Base-by-base conservation (phyloP, 1,140 invertebrate genomes). In the Antheraea pernyi region DNA sequence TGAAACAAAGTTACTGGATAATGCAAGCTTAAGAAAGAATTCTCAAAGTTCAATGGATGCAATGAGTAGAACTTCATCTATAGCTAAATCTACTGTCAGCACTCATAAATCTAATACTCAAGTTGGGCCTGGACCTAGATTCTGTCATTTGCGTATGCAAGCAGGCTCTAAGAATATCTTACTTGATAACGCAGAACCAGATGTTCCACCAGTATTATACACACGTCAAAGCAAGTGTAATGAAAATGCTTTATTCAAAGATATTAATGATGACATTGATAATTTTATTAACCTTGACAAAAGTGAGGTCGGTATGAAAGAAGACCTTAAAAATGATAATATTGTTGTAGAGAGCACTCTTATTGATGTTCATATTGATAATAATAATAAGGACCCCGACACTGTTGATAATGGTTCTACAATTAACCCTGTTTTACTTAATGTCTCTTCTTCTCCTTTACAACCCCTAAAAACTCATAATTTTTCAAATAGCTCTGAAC, bases 161-260 rank as follows among this genome's bases (percentile, higher is more conserved):
- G 94, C 94, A 2, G 95, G 95, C 0, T 96, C 96, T 7, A 96
- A 95, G 79, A 97, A 97, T 82, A 96, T 97, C 76, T 85, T 97
- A 1, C 83, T 97, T 10, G 96, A 97, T 83, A 97, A 96, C 79
- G 95, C 95, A 19, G 95, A 95, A 66, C 94, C 95, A 42, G 95
- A 94, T 77, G 93, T 94, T 18, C 93, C 94, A 7, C 95, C 95
- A 0, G 94, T 96, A 16, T 90, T 96, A 59, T 96, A 96, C 75
- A 95, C 94, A 62, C 88, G 94, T n/a, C 93, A 93, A 76, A 86
- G 89, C 68, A 93, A 90, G 76, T 91, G 86, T 65, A 88, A 90
- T 69, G 89, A 93, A 75, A 91, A 84, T 68, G 83, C 89, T 13
- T 86, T 92, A 63, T 89, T 91, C 67, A 89, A 91, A 84, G 88